A percentile compares a stretch with the other conserved stretches of the same genome.
Conservation (phyloP, 1,140 invertebrate species). For the Cyrtorhinus lividipennis region DNA sequence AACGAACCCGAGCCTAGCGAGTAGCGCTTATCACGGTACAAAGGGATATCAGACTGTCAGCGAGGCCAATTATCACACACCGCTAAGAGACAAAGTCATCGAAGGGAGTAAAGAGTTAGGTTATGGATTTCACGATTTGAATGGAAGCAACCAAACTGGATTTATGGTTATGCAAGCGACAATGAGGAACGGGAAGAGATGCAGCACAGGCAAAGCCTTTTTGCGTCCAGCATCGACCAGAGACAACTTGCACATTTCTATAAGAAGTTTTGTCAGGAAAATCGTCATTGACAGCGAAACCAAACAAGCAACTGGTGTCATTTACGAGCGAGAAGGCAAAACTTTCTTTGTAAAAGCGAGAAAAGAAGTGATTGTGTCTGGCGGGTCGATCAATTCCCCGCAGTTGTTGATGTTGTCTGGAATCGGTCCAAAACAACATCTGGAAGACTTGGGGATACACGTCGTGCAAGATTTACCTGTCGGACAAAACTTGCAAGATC, state of each 20-base stretch:
- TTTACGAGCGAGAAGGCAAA: conserved; percentile 11
- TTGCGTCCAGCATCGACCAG: conserved; percentile 50
- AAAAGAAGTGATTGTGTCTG: conserved; percentile 49
- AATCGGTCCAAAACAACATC: conserved; percentile 24
- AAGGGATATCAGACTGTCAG: conserved; percentile 2
- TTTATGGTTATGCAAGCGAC: conserved; percentile 41
- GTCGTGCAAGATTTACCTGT: conserved; percentile 29
- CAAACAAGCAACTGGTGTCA: conserved; percentile 19
- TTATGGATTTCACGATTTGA: conserved; percentile 51
- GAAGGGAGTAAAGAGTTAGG: conserved; percentile 50
- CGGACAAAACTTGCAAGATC: conserved; percentile 37
- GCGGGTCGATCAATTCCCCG: conserved; percentile 50
- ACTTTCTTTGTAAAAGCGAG: conserved; percentile 29
- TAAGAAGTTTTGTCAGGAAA: conserved; percentile 55
- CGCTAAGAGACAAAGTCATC: conserved; percentile 39
- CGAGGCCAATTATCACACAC: neutral
- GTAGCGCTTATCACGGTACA: conserved; percentile 51
- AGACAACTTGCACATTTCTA: conserved; percentile 61
- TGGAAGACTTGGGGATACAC: conserved; percentile 25
- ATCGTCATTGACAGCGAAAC: conserved; percentile 41
- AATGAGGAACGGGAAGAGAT: conserved; percentile 68
- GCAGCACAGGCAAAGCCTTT: conserved; percentile 78
- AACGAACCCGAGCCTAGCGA: conserved; percentile 55
- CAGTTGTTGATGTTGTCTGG: conserved; percentile 65
- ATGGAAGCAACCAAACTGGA: conserved; percentile 55